Percentiles rank a stretch among this genome's conserved stretches.
Evolutionary conservation across 2,888 invertebrate genomes (phyloP).

Genomic region (Halocaridina rubra): DNA sequence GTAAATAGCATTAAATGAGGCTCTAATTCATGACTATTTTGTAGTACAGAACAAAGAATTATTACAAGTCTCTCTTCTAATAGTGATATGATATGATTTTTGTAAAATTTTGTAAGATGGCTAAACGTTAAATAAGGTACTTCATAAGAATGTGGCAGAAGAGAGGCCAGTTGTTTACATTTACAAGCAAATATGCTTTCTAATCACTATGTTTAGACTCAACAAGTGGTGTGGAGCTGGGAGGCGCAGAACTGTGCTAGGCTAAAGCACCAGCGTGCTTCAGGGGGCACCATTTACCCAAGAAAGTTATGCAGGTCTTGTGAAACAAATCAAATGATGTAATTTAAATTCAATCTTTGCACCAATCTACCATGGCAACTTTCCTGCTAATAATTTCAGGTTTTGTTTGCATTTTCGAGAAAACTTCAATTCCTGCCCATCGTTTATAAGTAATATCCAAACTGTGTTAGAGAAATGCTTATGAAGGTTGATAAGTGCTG

Average conservation of each 20-base stretch:
- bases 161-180: background rate
- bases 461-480: too few relatives aligned
- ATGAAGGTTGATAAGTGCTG: too few relatives aligned
- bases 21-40: background rate
- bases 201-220: background rate
- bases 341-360: too few relatives aligned
- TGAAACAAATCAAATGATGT: too few relatives aligned
- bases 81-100: background rate
- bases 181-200: background rate
- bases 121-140: too few relatives aligned
- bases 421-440: too few relatives aligned
- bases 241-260: conserved; percentile 12
- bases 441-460: too few relatives aligned
- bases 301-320: background rate
- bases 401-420: too few relatives aligned
- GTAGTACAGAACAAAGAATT: background rate
- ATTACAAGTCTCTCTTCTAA: background rate
- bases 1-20: background rate
- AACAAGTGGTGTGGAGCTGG: background rate
- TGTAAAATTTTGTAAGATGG: too few relatives aligned
- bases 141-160: too few relatives aligned
- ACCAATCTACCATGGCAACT: too few relatives aligned
- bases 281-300: conserved; percentile 16
- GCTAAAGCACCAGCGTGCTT: conserved; percentile 22
- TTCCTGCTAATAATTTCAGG: too few relatives aligned